phyloP scores from a whole-genome alignment of 64 coral and sea anemone species.

The Montipora sp. region DNA sequence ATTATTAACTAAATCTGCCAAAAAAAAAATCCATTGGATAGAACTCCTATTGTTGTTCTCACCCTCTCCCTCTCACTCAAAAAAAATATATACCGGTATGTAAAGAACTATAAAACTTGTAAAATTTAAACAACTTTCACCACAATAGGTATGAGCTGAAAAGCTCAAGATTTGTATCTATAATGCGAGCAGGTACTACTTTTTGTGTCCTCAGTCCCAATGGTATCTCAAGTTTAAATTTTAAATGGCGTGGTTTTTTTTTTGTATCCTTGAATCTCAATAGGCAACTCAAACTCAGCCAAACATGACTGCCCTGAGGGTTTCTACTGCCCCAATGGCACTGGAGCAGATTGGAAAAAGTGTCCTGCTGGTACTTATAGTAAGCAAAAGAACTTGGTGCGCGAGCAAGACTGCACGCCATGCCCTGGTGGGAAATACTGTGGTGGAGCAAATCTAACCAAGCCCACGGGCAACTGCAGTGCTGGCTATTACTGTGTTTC shows the following conservation, averaged over 20 bases:
- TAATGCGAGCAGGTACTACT: not conserved
- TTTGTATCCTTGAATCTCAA: not conserved
- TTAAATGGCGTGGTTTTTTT: not conserved
- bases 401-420: slow-evolving; percentile 83
- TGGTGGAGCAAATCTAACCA: slow-evolving; percentile 82
- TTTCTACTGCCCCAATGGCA: slow-evolving; percentile 94
- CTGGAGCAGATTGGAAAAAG: slow-evolving; percentile 78
- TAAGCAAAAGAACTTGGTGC: slow-evolving; percentile 53
- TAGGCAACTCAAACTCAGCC: slow-evolving; percentile 56
- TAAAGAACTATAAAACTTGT: too few species aligned
- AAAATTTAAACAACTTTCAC: too few species aligned
- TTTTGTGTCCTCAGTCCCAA: not conserved
- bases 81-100: too few species aligned
- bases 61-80: too few species aligned
- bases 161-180: not conserved
- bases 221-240: not conserved
- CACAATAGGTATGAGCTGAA: too few species aligned
- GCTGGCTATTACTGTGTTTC: slow-evolving; percentile 92
- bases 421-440: slow-evolving; percentile 94
- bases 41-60: too few species aligned
- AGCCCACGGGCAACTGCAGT: slow-evolving; percentile 80
- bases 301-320: slow-evolving; percentile 82
- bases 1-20: too few species aligned
- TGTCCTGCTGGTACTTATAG: slow-evolving; percentile 96
- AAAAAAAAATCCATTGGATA: too few species aligned